Base-by-base conservation (phyloP, 1,140 invertebrate species). In the Caenorhabditis remanei region DNA sequence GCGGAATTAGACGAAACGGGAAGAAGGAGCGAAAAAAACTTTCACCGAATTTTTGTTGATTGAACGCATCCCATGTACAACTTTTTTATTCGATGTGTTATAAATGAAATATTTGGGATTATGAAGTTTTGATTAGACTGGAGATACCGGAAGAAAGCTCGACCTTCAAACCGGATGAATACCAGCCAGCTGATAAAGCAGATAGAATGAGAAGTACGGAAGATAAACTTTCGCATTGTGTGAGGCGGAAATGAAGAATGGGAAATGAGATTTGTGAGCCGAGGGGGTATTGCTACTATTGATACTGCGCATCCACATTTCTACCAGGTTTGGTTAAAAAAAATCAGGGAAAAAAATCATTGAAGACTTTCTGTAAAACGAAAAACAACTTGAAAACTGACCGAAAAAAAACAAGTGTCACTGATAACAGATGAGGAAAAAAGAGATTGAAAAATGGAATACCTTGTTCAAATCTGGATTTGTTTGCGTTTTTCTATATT, bases 21-120 rank as follows among this genome's bases (percentile, higher is more conserved):
- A 79, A 5, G 46, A 2, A 24, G 65, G 24, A 46, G 7, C 3
- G n/a, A 50, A 40, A 11, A 48, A 79, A 79, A 48, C 71, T 79
- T 79, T 14, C 65, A 43, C 41, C 19, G 65, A 71, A 46, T 79
- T 79, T 79, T 32, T 79, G 71, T 79, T 79, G 71, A 79, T 79
- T 79, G 71, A 79, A 50, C 46, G 53, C 46, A 21, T 50, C 43
- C 8, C 4, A 5, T 71, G 67, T 71, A 71, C 40, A 46, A n/a
- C 13, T 71, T 71, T 16, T 50, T 8, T 13, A 19, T 79, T 79
- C 11, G n/a, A n/a, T 11, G 14, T 4, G 7, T 1, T 3, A 32
- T 24, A 13, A 24, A 79, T 5, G 8, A 46, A 46, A 46, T 11
- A 5, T 21, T 79, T 14, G 71, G 14, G 53, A 40, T 11, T 21